These are phyloP conservation scores for Chascanopsetta lugubris DNA, from an alignment of 2,113 vertebrate species.

Conservation along the genomic window DNA sequence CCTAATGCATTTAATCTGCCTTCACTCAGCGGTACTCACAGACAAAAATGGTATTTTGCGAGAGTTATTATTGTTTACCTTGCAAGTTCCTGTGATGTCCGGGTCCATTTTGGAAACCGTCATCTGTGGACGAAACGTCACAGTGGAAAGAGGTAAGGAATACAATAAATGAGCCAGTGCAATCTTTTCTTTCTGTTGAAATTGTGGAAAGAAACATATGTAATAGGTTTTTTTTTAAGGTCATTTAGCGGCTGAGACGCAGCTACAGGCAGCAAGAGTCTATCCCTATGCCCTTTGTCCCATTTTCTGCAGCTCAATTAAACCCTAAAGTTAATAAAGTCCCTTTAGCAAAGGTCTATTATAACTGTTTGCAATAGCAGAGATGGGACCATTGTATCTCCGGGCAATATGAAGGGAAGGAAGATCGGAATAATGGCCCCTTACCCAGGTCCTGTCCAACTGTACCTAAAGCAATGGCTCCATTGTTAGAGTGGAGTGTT, in stretches of 20 bases:
- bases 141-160: not conserved
- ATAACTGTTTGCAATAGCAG: not conserved
- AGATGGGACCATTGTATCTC: no score
- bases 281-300: not conserved
- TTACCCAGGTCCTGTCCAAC: no score
- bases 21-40: no score
- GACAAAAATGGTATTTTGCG: not conserved
- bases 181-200: no score
- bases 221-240: not conserved
- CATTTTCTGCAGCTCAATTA: not conserved
- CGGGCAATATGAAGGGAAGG: no score
- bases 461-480: conserved; percentile 14
- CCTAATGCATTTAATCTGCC: no score
- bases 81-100: conserved; percentile 81
- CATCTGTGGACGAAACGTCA: conserved; percentile 69
- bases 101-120: conserved; percentile 81
- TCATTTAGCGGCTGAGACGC: not conserved
- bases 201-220: no score
- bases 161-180: not conserved
- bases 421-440: not conserved
- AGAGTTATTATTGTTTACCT: conserved; percentile 59
- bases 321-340: not conserved
- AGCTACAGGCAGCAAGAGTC: not conserved
- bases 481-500: conserved; percentile 17
- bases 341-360: not conserved